Percentiles rank a stretch among this genome's conserved stretches.
These are phyloP conservation scores for Ornithoptera priamus DNA, from an alignment of 2,888 invertebrate genomes.

Conservation along the genomic window DNA sequence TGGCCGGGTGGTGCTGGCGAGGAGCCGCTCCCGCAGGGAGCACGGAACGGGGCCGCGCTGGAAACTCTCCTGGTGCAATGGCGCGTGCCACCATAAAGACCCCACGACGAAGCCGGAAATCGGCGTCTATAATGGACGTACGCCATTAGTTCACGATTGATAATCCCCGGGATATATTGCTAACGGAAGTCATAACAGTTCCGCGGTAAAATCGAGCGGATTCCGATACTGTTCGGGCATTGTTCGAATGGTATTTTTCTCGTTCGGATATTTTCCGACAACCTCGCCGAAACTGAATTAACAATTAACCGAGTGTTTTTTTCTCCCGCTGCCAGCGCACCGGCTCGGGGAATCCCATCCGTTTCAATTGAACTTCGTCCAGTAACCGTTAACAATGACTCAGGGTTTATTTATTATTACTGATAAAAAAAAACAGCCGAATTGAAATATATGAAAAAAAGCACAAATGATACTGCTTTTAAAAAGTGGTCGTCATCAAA, in stretches of 20 bases:
- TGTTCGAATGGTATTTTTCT: slow-evolving; percentile 31
- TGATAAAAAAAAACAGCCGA: too few relatives aligned
- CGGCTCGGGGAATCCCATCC: too few relatives aligned
- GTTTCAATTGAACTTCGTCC: too few relatives aligned
- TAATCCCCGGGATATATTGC: slow-evolving; percentile 75
- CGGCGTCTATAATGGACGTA: slow-evolving; percentile 76
- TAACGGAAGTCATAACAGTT: slow-evolving; percentile 78
- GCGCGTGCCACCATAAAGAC: slow-evolving; percentile 75
- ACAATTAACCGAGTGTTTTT: background rate
- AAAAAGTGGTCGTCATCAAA: too few relatives aligned
- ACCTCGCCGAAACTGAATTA: slow-evolving; percentile 15
- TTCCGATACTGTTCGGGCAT: slow-evolving; percentile 42
- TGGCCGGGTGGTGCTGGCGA: slow-evolving; percentile 40
- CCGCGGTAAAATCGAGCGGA: slow-evolving; percentile 77
- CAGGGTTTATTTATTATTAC: too few relatives aligned
- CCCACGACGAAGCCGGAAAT: slow-evolving; percentile 71
- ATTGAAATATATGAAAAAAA: too few relatives aligned
- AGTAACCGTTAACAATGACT: too few relatives aligned
- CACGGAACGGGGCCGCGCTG: slow-evolving; percentile 26
- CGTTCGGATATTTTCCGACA: slow-evolving; percentile 29
- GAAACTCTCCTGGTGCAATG: slow-evolving; percentile 63
- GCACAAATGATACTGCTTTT: too few relatives aligned
- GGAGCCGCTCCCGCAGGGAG: too few relatives aligned
- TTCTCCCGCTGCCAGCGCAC: too few relatives aligned
- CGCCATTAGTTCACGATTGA: slow-evolving; percentile 78